Conservation (phyloP, 2,113 vertebrate genomes). For the Cyprinodon brontotheroides region DNA sequence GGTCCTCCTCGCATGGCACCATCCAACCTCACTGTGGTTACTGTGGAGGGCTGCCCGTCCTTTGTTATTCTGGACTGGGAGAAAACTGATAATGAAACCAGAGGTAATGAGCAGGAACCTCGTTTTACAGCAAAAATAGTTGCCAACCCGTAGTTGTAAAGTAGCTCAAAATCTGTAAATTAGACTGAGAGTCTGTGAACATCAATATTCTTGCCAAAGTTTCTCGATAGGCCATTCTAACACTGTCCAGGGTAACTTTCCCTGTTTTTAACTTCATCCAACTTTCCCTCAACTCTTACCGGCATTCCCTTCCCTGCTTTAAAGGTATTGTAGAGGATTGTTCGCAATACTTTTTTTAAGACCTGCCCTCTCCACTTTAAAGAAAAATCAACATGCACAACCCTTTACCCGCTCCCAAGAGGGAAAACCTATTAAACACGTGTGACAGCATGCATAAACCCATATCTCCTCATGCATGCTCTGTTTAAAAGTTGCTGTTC, state of each 20-base stretch:
- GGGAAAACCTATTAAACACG: no score
- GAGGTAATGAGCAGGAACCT: constrained; percentile 74
- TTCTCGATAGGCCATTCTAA: neutral
- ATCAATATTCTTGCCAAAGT: neutral
- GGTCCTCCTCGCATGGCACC: constrained; percentile 86
- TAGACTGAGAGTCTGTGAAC: neutral
- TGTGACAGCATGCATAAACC: no score
- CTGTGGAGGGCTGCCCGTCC: constrained; percentile 94
- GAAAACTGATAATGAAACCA: constrained; percentile 90
- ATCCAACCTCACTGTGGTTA: constrained; percentile 93
- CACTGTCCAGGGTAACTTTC: no score
- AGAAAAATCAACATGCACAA: no score
- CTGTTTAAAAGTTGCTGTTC: no score
- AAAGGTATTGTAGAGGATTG: no score
- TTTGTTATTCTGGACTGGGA: constrained; percentile 96
- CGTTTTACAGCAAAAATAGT: neutral
- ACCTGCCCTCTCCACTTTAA: no score
- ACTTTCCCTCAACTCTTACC: neutral
- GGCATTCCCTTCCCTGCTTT: neutral
- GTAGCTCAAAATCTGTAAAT: neutral
- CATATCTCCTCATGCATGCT: no score
- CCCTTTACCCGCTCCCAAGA: no score
- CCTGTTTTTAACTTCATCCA: no score
- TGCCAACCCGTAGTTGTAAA: neutral
- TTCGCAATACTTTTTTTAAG: no score